Conservation (phyloP, 2,888 invertebrate species). For the Coremacera marginata region DNA sequence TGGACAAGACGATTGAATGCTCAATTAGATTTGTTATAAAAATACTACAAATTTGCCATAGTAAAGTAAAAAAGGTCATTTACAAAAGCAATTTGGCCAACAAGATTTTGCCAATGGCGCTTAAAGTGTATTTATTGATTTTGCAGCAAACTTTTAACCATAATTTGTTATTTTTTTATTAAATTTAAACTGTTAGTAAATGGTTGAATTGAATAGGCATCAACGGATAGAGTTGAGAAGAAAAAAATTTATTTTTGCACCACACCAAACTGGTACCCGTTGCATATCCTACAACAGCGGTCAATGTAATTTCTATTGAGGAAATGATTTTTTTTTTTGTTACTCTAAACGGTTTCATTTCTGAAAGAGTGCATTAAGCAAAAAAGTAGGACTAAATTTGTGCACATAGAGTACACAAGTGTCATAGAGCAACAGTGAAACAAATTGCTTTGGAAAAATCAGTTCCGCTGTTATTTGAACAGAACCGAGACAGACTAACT, state of each 20-base stretch:
- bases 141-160: constrained; percentile 48
- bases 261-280: background rate
- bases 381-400: background rate
- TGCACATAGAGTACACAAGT: background rate
- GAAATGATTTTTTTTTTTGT: background rate
- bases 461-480: too few relatives aligned
- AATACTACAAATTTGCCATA: too few relatives aligned
- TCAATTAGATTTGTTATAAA: too few relatives aligned
- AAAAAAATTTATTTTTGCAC: background rate
- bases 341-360: background rate
- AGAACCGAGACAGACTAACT: too few relatives aligned
- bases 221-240: too few relatives aligned
- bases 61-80: too few relatives aligned
- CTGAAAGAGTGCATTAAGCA: background rate
- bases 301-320: constrained; percentile 30
- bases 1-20: too few relatives aligned
- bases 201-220: too few relatives aligned
- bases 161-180: too few relatives aligned
- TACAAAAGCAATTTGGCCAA: too few relatives aligned
- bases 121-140: constrained; percentile 44
- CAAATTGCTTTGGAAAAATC: background rate
- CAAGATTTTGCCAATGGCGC: background rate
- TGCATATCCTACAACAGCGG: background rate
- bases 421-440: background rate
- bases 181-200: too few relatives aligned